Evolutionary conservation across 2,797 vertebrate genomes (phyloP), one percentile per base, ranked within the genome.

Genomic region (Bufotes viridis): DNA sequence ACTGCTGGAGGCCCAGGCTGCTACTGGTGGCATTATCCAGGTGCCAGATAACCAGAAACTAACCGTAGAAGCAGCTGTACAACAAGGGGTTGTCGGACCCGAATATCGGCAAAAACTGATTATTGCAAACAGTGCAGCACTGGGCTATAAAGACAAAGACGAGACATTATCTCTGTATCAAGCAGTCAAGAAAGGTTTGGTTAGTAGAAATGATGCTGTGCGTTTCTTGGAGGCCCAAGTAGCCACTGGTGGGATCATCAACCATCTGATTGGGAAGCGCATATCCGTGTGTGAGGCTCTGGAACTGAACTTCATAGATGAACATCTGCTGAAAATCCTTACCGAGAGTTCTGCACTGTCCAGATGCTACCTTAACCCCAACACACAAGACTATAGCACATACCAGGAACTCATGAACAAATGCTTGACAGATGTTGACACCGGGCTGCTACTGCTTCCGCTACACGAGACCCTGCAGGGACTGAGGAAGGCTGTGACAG

Each of bases 41-140:
- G 97, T 98, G 0, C 90, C 96, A 76, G 90, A 91, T 22, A 98
- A 98, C 88, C 93, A 95, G 87, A 96, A 95, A 2, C 93, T 97
- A 72, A 97, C 98, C 0, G 98, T 99, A 1, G 97, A 99, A 0
- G 98, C 98, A 91, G 98, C 98, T 0, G 97, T 99, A 86, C 98
- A 97, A 92, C 96, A 96, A 0, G 97, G 97, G 18, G 92, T 97
- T 0, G 96, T 99, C 88, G 98, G 98, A n/a, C 97, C 97, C 0
- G 98, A 99, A 92, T 93, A 98, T 20, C 98, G 99, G 0, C 97
- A 98, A 94, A 99, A 97, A 93, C 94, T 99, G 75, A 93, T 98
- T 55, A 97, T 97, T 0, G 97, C 98, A 0, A 97, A 98, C 94
- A 96, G 96, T 94, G 97, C 98, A 0, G 97, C 98, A 34, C 97